These are phyloP conservation scores for Tadarida brasiliensis DNA, from an alignment of 2,797 vertebrate species.

Conservation along the genomic window DNA sequence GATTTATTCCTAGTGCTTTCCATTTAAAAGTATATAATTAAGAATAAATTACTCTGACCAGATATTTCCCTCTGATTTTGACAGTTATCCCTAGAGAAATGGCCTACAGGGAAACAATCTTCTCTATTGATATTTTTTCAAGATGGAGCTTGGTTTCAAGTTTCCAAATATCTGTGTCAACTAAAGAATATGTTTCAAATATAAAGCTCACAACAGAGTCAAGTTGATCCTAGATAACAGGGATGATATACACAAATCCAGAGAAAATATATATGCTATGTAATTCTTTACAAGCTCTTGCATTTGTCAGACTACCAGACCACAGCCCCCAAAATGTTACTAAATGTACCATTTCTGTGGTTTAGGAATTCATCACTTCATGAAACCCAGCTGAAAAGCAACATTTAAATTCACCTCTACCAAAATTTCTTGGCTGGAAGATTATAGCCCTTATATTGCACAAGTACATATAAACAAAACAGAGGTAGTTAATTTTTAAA, in stretches of 20 bases:
- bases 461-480: not conserved
- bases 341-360: not conserved
- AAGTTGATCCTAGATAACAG: not conserved
- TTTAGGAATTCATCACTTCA: not conserved
- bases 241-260: not conserved
- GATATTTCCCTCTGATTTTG: conserved; percentile 48
- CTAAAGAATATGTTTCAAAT: not conserved
- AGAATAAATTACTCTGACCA: conserved; percentile 26
- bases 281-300: not conserved
- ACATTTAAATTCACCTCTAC: not conserved
- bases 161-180: not conserved
- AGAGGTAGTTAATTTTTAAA: not conserved
- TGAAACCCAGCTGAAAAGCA: not conserved
- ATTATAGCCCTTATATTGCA: not conserved
- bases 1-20: not conserved
- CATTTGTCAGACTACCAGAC: not conserved
- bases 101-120: not conserved
- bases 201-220: not conserved
- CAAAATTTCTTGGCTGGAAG: not conserved
- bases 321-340: not conserved
- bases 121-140: not conserved
- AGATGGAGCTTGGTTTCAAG: not conserved
- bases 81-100: not conserved
- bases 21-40: conserved; percentile 29
- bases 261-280: not conserved